Conservation (phyloP, 2,113 vertebrate genomes). For the Agelaius phoeniceus region DNA sequence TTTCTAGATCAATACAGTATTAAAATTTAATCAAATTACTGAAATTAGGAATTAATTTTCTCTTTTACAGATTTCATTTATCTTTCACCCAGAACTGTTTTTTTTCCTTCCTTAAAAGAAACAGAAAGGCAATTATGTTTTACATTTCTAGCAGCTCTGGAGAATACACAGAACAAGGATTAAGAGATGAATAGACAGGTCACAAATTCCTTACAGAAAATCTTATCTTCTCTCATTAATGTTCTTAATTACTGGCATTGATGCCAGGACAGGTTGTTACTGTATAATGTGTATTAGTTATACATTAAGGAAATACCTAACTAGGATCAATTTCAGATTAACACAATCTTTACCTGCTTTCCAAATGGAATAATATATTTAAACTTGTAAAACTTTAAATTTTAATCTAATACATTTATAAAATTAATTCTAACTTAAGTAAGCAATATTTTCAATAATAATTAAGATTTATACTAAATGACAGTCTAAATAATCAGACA, state of each 20-base stretch:
- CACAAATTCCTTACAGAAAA: not conserved
- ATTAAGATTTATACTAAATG: not conserved
- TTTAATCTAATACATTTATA: not conserved
- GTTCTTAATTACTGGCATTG: not conserved
- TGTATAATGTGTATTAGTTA: rapidly evolving
- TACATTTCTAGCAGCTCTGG: not conserved
- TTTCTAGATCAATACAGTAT: not conserved
- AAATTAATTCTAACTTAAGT: not conserved
- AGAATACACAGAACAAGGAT: not conserved
- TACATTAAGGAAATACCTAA: not conserved
- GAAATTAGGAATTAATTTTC: not conserved
- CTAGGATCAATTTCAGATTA: not conserved
- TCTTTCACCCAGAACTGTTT: not conserved
- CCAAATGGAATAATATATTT: not conserved
- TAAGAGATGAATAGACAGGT: not conserved
- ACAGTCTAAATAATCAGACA: not conserved
- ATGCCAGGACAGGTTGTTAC: not conserved
- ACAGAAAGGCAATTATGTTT: not conserved
- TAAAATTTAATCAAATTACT: not conserved
- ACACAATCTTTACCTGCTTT: not conserved
- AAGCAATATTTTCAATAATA: not conserved
- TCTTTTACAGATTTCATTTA: not conserved
- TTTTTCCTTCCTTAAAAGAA: not conserved
- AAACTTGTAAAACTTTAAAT: not conserved
- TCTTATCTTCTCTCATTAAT: not conserved